Conservation (phyloP, 2,113 vertebrate species). For the Piaya cayana region DNA sequence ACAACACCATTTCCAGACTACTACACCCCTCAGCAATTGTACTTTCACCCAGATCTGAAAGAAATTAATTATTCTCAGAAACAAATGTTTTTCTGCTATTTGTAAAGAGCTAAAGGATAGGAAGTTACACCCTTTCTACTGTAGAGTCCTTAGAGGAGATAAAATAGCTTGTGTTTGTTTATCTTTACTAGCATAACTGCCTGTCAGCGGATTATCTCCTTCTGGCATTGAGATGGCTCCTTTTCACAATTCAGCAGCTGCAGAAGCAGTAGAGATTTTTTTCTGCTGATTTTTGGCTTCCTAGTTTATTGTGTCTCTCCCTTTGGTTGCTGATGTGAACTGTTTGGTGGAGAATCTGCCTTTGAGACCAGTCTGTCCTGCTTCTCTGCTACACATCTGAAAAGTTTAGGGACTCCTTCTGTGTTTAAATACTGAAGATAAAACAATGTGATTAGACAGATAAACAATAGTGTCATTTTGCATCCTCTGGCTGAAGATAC, state of each 20-base stretch:
- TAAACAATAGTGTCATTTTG: background rate
- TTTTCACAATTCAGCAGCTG: slow-evolving; percentile 34
- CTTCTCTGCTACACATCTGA: background rate
- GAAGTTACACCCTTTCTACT: background rate
- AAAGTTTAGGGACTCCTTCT: background rate
- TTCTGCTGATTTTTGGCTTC: background rate
- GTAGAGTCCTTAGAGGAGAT: slow-evolving; percentile 1
- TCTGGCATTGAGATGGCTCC: slow-evolving; percentile 2
- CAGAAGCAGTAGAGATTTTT: background rate
- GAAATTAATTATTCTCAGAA: slow-evolving; percentile 30
- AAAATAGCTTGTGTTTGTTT: slow-evolving; percentile 42
- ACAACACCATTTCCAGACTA: background rate
- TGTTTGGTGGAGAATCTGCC: background rate
- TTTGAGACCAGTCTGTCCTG: background rate
- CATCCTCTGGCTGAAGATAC: background rate
- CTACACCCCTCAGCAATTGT: background rate
- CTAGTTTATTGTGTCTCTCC: background rate
- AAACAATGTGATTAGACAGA: background rate
- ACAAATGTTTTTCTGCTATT: background rate
- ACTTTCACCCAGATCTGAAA: background rate
- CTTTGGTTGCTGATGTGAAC: background rate
- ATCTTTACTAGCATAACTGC: slow-evolving; percentile 26
- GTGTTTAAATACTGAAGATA: background rate
- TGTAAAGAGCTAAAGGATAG: background rate
- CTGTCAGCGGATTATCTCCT: slow-evolving; percentile 58